Conservation (phyloP, 2,797 vertebrate species). For the Macropodus opercularis region DNA sequence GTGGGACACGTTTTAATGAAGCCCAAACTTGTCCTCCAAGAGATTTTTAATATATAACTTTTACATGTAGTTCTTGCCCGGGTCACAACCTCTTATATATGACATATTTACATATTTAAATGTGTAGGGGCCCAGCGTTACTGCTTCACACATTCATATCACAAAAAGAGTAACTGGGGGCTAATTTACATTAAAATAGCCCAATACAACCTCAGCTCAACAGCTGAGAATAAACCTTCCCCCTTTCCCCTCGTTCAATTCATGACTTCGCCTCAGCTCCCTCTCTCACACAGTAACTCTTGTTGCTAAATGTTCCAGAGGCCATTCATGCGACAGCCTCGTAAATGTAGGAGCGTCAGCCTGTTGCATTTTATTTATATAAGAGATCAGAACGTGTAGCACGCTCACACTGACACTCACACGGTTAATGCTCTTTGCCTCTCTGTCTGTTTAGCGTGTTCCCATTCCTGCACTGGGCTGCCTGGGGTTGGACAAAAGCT, state of each 20-base stretch:
- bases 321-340: conserved; percentile 59
- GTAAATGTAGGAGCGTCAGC: conserved; percentile 52
- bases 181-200: conserved; percentile 74
- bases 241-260: conserved; percentile 64
- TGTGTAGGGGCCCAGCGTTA: conserved; percentile 25
- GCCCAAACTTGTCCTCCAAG: no score
- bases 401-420: conserved; percentile 19
- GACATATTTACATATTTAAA: conserved; percentile 5
- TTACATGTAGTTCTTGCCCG: no score
- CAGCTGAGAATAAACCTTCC: conserved; percentile 58
- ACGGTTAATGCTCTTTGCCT: conserved; percentile 54
- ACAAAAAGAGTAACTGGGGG: conserved; percentile 41
- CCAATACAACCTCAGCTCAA: conserved; percentile 53
- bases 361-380: conserved; percentile 61
- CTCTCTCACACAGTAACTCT: conserved; percentile 35
- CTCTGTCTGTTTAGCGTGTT: conserved; percentile 73
- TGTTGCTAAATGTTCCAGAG: conserved; percentile 38
- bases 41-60: no score
- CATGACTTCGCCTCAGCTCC: conserved; percentile 49
- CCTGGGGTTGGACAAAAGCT: conserved; percentile 68
- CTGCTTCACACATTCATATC: conserved; percentile 46
- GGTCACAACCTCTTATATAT: no score
- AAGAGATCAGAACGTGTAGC: conserved; percentile 42
- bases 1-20: no score
- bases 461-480: conserved; percentile 54